Percentiles rank a stretch among this genome's conserved stretches.
Conservation (phyloP, 2,888 invertebrate genomes). For the Drosophila anomalata region DNA sequence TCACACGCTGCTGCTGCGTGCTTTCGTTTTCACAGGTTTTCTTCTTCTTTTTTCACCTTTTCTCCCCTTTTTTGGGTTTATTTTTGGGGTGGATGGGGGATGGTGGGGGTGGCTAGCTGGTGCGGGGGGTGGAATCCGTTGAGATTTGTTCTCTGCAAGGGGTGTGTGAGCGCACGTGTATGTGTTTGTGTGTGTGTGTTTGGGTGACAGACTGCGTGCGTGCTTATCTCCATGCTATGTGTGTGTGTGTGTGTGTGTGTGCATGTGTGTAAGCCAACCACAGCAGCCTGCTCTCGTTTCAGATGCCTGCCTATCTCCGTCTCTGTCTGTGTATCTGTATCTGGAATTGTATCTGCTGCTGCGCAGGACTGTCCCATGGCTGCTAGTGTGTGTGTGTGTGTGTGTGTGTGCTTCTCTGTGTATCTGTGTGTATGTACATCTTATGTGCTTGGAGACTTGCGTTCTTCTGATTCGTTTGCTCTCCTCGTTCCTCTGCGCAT, state of each 20-base stretch:
- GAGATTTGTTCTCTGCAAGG: slow-evolving; percentile 69
- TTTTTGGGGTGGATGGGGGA: slow-evolving; percentile 1
- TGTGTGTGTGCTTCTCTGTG: slow-evolving; percentile 5
- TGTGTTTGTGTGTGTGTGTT: slow-evolving; percentile 13
- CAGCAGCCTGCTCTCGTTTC: slow-evolving; percentile 67
- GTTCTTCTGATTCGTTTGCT: slow-evolving; percentile 78
- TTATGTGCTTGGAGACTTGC: slow-evolving; percentile 66
- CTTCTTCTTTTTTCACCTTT: slow-evolving; percentile 4
- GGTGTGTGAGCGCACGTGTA: slow-evolving; percentile 3
- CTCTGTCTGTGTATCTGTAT: slow-evolving; percentile 53
- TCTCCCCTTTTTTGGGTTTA: slow-evolving; percentile 37
- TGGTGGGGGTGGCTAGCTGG: slow-evolving; percentile 8
- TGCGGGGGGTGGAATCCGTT: slow-evolving; percentile 19
- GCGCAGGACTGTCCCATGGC: slow-evolving; percentile 62
- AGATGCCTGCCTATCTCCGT: slow-evolving; percentile 78
- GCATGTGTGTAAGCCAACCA: slow-evolving; percentile 61
- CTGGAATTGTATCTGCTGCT: slow-evolving; percentile 72
- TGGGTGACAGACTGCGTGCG: slow-evolving; percentile 8
- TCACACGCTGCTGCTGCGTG: slow-evolving; percentile 26
- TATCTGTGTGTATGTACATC: slow-evolving; percentile 29
- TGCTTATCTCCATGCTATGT: background rate
- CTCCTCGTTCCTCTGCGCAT: slow-evolving; percentile 64
- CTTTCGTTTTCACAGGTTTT: slow-evolving; percentile 39
- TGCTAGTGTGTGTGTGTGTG: slow-evolving; percentile 43
- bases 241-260: slow-evolving; percentile 21